These are phyloP conservation scores for Melanotaenia boesemani DNA, from an alignment of 2,797 vertebrate species.

Conservation along the genomic window DNA sequence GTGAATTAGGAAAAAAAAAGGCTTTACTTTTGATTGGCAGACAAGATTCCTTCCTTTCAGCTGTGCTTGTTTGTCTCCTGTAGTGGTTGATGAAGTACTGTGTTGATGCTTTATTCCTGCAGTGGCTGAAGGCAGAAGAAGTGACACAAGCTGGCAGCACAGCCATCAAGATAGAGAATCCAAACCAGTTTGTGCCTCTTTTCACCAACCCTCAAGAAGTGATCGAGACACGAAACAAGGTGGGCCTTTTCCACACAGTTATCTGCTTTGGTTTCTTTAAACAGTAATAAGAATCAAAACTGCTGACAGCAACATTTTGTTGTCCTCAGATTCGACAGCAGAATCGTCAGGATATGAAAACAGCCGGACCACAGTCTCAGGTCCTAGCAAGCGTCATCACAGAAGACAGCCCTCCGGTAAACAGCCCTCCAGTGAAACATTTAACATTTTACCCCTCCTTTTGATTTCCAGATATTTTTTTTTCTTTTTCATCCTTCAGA, in stretches of 20 bases:
- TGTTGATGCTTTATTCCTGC: conserved; percentile 13
- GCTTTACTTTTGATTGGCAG: too few species aligned
- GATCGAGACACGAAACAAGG: conserved; percentile 98
- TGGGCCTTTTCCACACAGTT: conserved; percentile 40
- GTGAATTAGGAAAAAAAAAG: background rate
- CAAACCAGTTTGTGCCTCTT: conserved; percentile 98
- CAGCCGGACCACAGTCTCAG: conserved; percentile 95
- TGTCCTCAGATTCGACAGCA: conserved; percentile 92
- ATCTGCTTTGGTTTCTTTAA: background rate
- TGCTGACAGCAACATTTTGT: background rate
- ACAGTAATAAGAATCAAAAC: background rate
- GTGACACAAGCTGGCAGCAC: conserved; percentile 90
- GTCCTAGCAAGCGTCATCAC: conserved; percentile 92
- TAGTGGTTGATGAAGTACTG: background rate
- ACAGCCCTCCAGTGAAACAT: background rate
- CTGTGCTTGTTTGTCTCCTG: background rate
- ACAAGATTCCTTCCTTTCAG: background rate
- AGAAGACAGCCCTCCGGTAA: conserved; percentile 90
- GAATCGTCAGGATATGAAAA: conserved; percentile 97
- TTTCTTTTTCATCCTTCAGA: conserved; percentile 77
- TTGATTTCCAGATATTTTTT: background rate
- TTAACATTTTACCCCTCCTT: background rate
- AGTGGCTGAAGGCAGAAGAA: conserved; percentile 96
- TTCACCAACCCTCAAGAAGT: conserved; percentile 97
- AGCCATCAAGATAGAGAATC: conserved; percentile 94